Evolutionary conservation across 2,113 vertebrate genomes (phyloP).

Genomic region (Montifringilla adamsi): DNA sequence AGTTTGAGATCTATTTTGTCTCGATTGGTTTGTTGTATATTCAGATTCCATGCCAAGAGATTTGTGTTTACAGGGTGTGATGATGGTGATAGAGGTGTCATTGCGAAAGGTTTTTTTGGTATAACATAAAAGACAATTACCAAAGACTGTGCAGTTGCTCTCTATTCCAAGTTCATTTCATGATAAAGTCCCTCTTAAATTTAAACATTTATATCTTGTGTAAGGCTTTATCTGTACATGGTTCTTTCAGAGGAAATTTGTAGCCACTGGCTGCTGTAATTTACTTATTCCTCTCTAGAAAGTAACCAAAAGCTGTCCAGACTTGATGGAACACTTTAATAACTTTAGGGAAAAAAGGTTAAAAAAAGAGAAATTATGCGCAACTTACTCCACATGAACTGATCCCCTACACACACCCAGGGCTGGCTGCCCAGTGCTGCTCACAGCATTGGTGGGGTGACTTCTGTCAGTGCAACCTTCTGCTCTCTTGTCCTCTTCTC

Average conservation of each 20-base stretch:
- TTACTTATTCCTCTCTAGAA: not conserved
- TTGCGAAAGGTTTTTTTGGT: not conserved
- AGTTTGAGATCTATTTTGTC: not conserved
- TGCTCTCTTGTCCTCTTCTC: not conserved
- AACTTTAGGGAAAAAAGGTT: not conserved
- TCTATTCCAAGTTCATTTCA: not conserved
- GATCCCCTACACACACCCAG: not conserved
- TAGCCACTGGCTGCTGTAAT: not conserved
- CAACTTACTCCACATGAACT: not conserved
- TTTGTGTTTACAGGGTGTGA: not conserved
- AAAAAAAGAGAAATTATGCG: not conserved
- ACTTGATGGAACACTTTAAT: not conserved
- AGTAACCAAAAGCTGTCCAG: not conserved
- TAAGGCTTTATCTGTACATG: not conserved
- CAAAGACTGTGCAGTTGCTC: not conserved
- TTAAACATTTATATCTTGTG: not conserved
- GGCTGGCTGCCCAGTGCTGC: not conserved
- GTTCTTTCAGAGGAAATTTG: not conserved
- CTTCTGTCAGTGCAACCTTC: not conserved
- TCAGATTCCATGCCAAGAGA: not conserved
- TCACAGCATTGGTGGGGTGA: accelerated
- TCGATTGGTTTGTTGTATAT: not conserved
- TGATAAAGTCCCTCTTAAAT: not conserved
- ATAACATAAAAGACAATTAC: not conserved
- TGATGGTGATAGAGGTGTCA: not conserved